Evolutionary conservation across 2,888 invertebrate species (phyloP), one percentile per base, ranked within the genome.

Genomic region (Mimumesa dahlbomi): DNA sequence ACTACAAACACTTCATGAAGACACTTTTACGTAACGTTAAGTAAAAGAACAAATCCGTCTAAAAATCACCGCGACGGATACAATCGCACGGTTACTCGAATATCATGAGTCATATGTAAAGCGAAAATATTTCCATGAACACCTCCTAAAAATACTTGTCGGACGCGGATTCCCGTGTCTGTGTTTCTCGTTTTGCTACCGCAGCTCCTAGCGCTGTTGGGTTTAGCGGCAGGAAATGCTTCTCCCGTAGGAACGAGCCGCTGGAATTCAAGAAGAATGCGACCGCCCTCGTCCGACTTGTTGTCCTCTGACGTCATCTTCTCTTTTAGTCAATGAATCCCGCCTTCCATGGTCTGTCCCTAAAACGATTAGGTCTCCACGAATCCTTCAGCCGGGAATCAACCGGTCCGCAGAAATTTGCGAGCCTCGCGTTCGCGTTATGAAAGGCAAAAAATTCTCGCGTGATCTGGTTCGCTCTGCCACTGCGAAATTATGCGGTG

Each of bases 241-340:
- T 67, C 76, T 80, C 78, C 81, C 73, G 68, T 57, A 74, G 82
- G 82, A 83, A 81, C 73, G 74, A 81, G 68, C 56, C 65, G 54
- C 43, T 79, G 84, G 84, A 84, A 85, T 83, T 79, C 59, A 29
- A 66, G 56, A 85, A 78, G 85, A 85, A 85, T 85, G 83, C 79
- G 82, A 81, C 83, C 83, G 79, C 72, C 71, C 65, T 62, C 57
- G 49, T 52, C 57, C 56, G 73, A 77, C 72, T 68, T 56, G 64
- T 73, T 69, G 48, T 54, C 72, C 43, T 62, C 79, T 84, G 83
- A 83, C 84, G 79, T 84, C 84, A 84, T 77, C 68, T 29, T 75
- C 79, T 78, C 79, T 73, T 83, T 84, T 80, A 77, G 77, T 84
- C 79, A 85, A 84, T 84, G 84, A 81, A 64, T 61, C 61, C 42